Percentiles rank a stretch among this genome's conserved stretches.
Evolutionary conservation across 2,797 vertebrate species (phyloP).

Genomic region (Melanotaenia parkinsoni): DNA sequence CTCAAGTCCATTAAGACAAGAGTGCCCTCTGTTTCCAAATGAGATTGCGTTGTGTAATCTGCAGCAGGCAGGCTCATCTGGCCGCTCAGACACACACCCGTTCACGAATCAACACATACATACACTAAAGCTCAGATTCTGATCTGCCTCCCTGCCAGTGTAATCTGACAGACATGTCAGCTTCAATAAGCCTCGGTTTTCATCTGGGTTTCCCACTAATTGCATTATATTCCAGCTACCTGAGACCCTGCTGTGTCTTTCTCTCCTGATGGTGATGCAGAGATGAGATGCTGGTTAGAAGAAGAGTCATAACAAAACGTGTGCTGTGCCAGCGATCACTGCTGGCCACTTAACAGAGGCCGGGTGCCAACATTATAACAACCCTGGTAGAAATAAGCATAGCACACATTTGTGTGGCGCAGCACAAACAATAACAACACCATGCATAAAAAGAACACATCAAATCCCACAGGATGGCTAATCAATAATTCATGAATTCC

Average conservation of each 20-base stretch:
- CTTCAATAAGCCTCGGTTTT: conserved; percentile 46
- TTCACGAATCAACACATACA: conserved; percentile 31
- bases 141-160: conserved; percentile 45
- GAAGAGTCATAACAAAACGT: conserved; percentile 15
- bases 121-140: conserved; percentile 31
- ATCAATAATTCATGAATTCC: conserved; percentile 66
- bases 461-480: conserved; percentile 49
- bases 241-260: conserved; percentile 39
- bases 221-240: conserved; percentile 57
- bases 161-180: conserved; percentile 60
- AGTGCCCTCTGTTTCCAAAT: conserved; percentile 33
- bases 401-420: neutral
- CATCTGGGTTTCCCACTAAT: conserved; percentile 47
- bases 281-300: conserved; percentile 10
- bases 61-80: conserved; percentile 26
- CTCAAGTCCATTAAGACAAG: conserved; percentile 33
- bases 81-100: conserved; percentile 5
- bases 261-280: conserved; percentile 28
- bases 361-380: conserved; percentile 2
- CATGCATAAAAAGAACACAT: conserved; percentile 40
- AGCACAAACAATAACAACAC: conserved; percentile 25
- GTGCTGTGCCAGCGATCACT: conserved; percentile 8
- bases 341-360: neutral
- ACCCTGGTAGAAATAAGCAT: conserved; percentile 3
- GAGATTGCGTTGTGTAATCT: conserved; percentile 49